Conservation (phyloP, 2,113 vertebrate genomes). For the Cottus gobio region DNA sequence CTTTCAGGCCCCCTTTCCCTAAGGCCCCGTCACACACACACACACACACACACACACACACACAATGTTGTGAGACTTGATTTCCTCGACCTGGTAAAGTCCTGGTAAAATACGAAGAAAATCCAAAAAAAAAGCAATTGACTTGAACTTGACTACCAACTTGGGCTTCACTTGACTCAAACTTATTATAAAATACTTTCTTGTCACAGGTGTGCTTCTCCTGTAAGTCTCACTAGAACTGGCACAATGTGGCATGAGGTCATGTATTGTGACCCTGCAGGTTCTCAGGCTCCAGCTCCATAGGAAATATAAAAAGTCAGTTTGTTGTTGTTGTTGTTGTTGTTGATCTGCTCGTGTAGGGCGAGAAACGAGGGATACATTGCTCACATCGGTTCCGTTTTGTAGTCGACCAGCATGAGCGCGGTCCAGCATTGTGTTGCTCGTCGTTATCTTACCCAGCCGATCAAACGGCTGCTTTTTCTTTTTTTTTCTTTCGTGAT, state of each 20-base stretch:
- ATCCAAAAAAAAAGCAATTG: too few relatives aligned
- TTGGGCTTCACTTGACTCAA: neutral
- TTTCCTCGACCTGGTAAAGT: neutral
- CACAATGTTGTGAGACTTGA: neutral
- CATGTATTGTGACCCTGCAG: slow-evolving; percentile 15
- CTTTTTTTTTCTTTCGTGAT: slow-evolving; percentile 55
- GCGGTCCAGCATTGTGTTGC: slow-evolving; percentile 27
- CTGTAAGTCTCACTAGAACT: neutral
- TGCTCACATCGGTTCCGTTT: slow-evolving; percentile 66
- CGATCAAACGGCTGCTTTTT: slow-evolving; percentile 68
- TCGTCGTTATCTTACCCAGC: slow-evolving; percentile 42
- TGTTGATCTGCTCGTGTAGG: slow-evolving; percentile 54
- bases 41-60: too few relatives aligned
- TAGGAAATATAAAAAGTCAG: slow-evolving; percentile 27
- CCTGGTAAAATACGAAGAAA: neutral
- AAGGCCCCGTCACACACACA: too few relatives aligned
- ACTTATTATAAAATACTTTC: neutral
- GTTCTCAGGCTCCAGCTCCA: slow-evolving; percentile 6
- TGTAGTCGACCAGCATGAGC: slow-evolving; percentile 57
- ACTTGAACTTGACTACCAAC: neutral
- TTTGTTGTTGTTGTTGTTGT: slow-evolving; percentile 35
- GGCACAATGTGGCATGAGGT: neutral
- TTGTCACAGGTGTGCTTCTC: neutral
- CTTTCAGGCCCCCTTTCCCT: too few relatives aligned
- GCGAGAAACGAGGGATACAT: slow-evolving; percentile 53